Evolutionary conservation across 2,797 vertebrate species (phyloP).

Genomic region (Hylomyscus alleni): DNA sequence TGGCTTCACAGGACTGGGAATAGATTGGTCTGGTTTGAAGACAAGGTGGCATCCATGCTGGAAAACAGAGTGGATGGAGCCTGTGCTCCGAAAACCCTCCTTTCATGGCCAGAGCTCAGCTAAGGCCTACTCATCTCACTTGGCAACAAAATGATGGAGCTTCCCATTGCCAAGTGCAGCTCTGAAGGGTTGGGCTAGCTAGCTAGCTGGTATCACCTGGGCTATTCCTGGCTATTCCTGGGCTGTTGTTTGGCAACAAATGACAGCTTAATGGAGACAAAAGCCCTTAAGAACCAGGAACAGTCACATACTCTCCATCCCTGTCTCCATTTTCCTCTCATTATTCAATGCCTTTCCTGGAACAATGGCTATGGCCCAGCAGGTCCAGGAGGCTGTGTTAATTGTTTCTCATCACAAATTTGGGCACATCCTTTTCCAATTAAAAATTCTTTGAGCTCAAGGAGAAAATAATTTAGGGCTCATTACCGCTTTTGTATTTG

Average conservation of each 20-base stretch:
- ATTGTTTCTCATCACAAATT: conserved; percentile 77
- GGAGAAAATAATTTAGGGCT: conserved; percentile 80
- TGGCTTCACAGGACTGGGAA: not conserved
- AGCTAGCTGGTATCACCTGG: not conserved
- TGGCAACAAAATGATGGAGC: not conserved
- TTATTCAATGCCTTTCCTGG: conserved; percentile 55
- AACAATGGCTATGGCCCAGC: conserved; percentile 49
- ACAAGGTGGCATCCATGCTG: not conserved
- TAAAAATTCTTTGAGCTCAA: conserved; percentile 76
- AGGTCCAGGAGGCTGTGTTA: conserved; percentile 63
- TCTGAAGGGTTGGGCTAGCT: not conserved
- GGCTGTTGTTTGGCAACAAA: conserved; percentile 15
- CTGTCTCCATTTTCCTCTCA: conserved; percentile 34
- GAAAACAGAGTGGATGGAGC: not conserved
- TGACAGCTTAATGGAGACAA: not conserved
- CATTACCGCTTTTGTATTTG: conserved; percentile 71
- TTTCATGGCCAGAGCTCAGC: conserved; percentile 24
- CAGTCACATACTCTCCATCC: not conserved
- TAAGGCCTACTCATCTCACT: not conserved
- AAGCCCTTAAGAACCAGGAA: conserved; percentile 49
- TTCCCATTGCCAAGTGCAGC: not conserved
- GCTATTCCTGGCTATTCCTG: not conserved
- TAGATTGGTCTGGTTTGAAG: not conserved
- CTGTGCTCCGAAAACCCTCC: not conserved
- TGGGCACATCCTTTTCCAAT: conserved; percentile 77